These are phyloP conservation scores for Leptopilina drosophilae DNA, from an alignment of 2,888 invertebrate genomes.

Conservation along the genomic window DNA sequence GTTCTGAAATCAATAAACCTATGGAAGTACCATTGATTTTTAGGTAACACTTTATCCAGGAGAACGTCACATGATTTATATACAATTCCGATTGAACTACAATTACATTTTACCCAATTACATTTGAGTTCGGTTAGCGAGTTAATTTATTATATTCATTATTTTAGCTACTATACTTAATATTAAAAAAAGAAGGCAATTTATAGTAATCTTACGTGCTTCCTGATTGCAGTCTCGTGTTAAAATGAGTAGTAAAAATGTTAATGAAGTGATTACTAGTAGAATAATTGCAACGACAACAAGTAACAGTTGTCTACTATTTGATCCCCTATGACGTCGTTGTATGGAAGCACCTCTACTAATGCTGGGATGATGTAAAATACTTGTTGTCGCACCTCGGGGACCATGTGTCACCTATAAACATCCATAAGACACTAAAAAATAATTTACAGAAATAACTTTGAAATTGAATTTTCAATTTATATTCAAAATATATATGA, in stretches of 20 bases:
- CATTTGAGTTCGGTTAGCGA: no score
- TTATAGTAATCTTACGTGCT: slow-evolving; percentile 64
- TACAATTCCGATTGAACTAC: no score
- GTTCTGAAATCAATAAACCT: no score
- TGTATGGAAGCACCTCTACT: slow-evolving; percentile 65
- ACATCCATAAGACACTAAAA: not conserved
- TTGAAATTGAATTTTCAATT: no score
- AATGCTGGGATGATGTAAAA: slow-evolving; percentile 61
- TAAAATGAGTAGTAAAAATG: slow-evolving; percentile 67
- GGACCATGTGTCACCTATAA: slow-evolving; percentile 69
- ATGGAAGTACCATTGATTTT: no score
- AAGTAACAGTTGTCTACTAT: slow-evolving; percentile 67
- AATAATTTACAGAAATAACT: no score
- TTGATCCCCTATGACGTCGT: slow-evolving; percentile 63
- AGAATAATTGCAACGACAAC: slow-evolving; percentile 68
- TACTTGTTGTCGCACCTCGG: slow-evolving; percentile 67
- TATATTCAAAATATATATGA: no score
- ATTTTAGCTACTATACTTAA: not conserved
- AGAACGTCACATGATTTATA: no score
- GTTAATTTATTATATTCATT: no score
- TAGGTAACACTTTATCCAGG: no score
- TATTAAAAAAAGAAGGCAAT: not conserved
- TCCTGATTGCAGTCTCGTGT: slow-evolving; percentile 65
- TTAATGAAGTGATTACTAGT: slow-evolving; percentile 67
- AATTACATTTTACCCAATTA: no score